Percentiles rank a stretch among this genome's conserved stretches.
phyloP scores from a whole-genome alignment of 2,797 vertebrate genomes.

The Lemur catta region DNA sequence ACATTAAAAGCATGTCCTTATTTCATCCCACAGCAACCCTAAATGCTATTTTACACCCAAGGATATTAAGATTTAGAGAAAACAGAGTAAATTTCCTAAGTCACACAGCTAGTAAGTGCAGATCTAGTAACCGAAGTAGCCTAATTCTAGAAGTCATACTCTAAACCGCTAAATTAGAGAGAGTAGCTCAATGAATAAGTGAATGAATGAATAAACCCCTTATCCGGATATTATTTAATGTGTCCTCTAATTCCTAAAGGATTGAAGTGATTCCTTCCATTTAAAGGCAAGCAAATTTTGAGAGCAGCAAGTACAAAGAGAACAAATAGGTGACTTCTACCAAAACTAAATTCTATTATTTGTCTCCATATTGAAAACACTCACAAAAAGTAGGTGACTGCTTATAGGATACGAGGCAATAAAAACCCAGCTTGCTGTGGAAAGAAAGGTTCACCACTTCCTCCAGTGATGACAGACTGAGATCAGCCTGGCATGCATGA shows the following conservation, averaged over 20 bases:
- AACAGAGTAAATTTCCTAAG: neutral
- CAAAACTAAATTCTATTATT: conserved; percentile 7
- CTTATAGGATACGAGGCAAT: neutral
- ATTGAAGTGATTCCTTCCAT: neutral
- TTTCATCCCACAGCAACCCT: neutral
- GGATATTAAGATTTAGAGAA: neutral
- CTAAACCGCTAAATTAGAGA: neutral
- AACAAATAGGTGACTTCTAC: neutral
- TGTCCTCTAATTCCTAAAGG: neutral
- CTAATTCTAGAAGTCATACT: neutral
- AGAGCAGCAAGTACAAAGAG: neutral
- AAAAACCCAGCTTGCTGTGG: neutral
- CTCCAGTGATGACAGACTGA: neutral
- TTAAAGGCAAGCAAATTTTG: conserved; percentile 13
- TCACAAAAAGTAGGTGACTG: neutral
- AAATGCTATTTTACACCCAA: conserved; percentile 5
- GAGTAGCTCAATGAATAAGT: neutral
- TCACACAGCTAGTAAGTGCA: neutral
- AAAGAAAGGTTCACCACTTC: neutral
- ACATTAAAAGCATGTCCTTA: neutral
- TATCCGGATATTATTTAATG: neutral
- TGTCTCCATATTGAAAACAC: neutral
- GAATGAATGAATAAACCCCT: neutral
- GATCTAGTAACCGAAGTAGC: neutral
- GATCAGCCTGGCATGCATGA: neutral